phyloP scores from a whole-genome alignment of 2,888 invertebrate genomes.

The Chaetogeoica ovagalla region DNA sequence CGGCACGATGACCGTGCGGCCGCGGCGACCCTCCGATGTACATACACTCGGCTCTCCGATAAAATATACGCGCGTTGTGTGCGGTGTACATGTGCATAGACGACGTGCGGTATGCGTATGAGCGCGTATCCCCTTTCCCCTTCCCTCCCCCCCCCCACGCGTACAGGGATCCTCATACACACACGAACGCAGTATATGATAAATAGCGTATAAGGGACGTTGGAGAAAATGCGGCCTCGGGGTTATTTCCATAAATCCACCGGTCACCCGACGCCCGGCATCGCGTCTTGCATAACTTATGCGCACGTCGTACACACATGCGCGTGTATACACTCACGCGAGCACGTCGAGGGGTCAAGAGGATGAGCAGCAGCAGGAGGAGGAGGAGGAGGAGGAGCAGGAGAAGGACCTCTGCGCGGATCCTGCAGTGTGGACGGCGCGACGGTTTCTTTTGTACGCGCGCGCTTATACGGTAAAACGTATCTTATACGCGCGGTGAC shows the following conservation, averaged over 20 bases:
- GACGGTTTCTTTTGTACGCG: constrained; percentile 31
- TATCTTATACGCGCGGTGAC: constrained; percentile 21
- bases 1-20: not conserved
- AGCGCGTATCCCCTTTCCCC: too few species aligned
- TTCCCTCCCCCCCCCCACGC: too few species aligned
- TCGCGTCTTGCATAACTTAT: constrained; percentile 51
- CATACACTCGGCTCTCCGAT: not conserved
- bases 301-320: constrained; percentile 24
- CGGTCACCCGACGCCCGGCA: constrained; percentile 33
- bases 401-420: constrained; percentile 11
- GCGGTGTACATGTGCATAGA: not conserved
- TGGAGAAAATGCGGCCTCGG: constrained; percentile 24
- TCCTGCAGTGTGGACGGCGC: not conserved
- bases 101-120: too few species aligned
- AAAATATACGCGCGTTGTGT: constrained; percentile 17
- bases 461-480: not conserved
- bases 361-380: too few species aligned
- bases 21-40: not conserved
- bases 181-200: constrained; percentile 36
- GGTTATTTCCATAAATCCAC: constrained; percentile 51
- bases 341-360: constrained; percentile 35
- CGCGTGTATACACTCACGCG: too few species aligned
- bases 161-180: not conserved
- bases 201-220: constrained; percentile 15
- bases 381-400: too few species aligned